Conservation (phyloP, 2,113 vertebrate species). For the Atractosteus spatula region DNA sequence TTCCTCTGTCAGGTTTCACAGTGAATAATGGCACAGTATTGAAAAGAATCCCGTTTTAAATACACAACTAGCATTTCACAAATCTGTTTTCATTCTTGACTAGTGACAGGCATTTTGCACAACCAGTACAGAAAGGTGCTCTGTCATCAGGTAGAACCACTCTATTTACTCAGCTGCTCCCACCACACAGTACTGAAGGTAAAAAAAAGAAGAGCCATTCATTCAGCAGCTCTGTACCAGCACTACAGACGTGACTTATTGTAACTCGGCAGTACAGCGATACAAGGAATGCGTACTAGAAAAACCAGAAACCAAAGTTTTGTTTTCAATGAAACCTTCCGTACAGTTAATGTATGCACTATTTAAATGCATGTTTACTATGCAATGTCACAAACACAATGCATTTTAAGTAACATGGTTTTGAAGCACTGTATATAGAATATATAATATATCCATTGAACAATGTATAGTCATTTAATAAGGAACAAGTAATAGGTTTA, state of each 20-base stretch:
- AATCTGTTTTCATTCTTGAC: not conserved
- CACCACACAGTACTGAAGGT: not conserved
- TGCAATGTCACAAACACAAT: too few relatives aligned
- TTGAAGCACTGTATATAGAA: too few relatives aligned
- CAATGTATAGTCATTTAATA: too few relatives aligned
- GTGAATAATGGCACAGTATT: not conserved
- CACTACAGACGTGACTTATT: not conserved
- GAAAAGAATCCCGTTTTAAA: not conserved
- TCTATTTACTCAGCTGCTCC: slow-evolving; percentile 1
- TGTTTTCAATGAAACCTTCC: too few relatives aligned
- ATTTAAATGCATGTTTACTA: too few relatives aligned
- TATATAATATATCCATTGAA: too few relatives aligned
- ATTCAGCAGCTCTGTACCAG: not conserved
- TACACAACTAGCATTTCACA: not conserved
- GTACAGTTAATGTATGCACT: too few relatives aligned
- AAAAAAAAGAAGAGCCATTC: not conserved
- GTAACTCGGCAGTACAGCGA: not conserved
- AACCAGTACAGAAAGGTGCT: not conserved
- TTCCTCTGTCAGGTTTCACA: not conserved
- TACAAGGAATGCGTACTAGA: too few relatives aligned
- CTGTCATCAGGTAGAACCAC: not conserved
- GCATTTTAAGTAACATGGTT: too few relatives aligned
- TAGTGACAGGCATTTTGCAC: not conserved
- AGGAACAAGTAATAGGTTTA: too few relatives aligned
- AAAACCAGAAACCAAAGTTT: too few relatives aligned